Conservation (phyloP, 2,797 vertebrate species). For the Sphenopsis melanotis region DNA sequence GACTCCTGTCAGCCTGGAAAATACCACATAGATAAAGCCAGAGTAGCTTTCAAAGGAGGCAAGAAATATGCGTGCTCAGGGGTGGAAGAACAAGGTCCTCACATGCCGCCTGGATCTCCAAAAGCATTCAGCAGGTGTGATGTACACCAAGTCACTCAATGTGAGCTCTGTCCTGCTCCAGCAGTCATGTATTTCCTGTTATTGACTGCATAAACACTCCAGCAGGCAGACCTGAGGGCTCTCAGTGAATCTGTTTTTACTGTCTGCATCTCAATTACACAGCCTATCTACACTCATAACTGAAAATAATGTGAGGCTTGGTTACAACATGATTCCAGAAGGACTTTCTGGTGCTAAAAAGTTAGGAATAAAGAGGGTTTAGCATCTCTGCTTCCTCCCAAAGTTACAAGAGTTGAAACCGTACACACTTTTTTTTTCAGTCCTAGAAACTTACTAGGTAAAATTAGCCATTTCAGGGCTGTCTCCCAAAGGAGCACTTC, state of each 20-base stretch:
- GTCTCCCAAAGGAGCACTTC: not conserved
- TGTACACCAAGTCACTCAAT: not conserved
- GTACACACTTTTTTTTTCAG: not conserved
- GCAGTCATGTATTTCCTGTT: not conserved
- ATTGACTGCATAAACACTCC: not conserved
- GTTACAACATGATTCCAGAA: not conserved
- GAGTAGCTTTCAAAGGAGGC: not conserved
- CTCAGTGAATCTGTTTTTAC: not conserved
- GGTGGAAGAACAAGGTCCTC: not conserved
- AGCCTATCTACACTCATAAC: rapidly evolving
- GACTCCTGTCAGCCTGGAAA: not conserved
- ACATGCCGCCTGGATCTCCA: not conserved
- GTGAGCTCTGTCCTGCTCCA: not conserved
- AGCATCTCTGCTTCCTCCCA: not conserved
- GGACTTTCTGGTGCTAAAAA: not conserved
- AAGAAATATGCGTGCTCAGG: not conserved
- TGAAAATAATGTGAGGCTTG: not conserved
- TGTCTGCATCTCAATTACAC: not conserved
- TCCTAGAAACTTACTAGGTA: not conserved
- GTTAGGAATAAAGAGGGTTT: not conserved
- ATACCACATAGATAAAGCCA: not conserved
- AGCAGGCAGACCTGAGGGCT: not conserved
- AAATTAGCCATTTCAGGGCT: not conserved
- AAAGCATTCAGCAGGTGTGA: not conserved
- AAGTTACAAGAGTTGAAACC: not conserved